A percentile compares a stretch with the other conserved stretches of the same genome.
Evolutionary conservation across 2,888 invertebrate species (phyloP).

Genomic region (Aspidiotus rigidus): DNA sequence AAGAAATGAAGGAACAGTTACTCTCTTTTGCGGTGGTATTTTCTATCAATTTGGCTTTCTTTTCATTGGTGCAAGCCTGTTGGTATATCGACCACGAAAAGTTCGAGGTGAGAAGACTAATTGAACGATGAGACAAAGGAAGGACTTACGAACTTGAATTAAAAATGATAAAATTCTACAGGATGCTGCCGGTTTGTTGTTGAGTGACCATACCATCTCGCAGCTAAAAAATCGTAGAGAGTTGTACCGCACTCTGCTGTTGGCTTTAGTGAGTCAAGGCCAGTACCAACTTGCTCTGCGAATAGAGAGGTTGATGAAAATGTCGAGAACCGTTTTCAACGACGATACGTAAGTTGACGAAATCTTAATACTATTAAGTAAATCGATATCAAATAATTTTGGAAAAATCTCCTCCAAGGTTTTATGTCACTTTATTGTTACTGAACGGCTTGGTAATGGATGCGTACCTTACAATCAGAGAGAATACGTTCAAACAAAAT

Average conservation of each 20-base stretch:
- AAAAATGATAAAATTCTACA: not conserved
- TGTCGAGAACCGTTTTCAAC: slow-evolving; percentile 7
- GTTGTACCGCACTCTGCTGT: slow-evolving; percentile 16
- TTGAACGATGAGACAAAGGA: not conserved
- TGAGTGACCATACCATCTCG: not conserved
- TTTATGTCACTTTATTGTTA: slow-evolving; percentile 23
- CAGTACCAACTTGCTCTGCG: slow-evolving; percentile 19
- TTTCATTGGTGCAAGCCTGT: slow-evolving; percentile 49
- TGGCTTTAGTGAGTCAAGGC: slow-evolving; percentile 17
- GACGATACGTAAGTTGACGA: slow-evolving; percentile 11
- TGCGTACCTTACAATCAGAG: slow-evolving; percentile 11
- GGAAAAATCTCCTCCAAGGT: slow-evolving; percentile 1
- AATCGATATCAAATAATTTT: not conserved
- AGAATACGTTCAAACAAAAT: not conserved
- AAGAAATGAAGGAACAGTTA: slow-evolving; percentile 29
- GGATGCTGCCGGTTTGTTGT: slow-evolving; percentile 20
- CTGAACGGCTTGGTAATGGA: slow-evolving; percentile 24
- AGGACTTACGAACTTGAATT: not conserved
- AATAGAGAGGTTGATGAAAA: slow-evolving; percentile 12
- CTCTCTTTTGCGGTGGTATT: slow-evolving; percentile 22
- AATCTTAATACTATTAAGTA: not conserved
- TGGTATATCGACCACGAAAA: slow-evolving; percentile 84
- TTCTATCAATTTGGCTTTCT: not conserved
- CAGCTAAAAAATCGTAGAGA: slow-evolving; percentile 7
- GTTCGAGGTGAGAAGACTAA: slow-evolving; percentile 55